Evolutionary conservation across 1,140 invertebrate genomes (phyloP), one percentile per base, ranked within the genome.

Genomic region (Ctenoplectra terminalis): DNA sequence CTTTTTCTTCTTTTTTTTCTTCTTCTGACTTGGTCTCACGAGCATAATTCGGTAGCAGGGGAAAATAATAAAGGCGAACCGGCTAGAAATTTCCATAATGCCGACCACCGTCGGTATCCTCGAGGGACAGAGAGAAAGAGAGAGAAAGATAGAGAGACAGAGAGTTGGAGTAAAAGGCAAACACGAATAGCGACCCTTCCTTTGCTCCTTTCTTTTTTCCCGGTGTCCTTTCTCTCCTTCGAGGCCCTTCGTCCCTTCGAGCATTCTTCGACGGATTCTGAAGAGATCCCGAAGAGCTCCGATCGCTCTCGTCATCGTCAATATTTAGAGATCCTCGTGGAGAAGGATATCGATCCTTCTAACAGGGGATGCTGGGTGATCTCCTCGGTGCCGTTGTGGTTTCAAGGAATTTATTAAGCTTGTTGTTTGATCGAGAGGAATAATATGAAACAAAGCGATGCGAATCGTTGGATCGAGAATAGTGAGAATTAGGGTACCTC

Each of bases 101-200:
- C 52, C 58, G n/a, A 26, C 58, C 54, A 46, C 9, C 1, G 50
- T 20, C 46, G 50, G 23, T 58, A 66, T 37, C 60, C 26, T 64
- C 50, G n/a, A 20, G 6, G 15, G 26, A 43, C 15, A 34, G 40
- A 61, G 9, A 31, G 61, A 56, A 29, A 46, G 26, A 31, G 43
- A 60, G 40, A 46, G 46, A 8, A 23, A 20, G 29, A 37, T 29
- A n/a, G n/a, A n/a, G n/a, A n/a, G n/a, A n/a, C n/a, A n/a, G n/a
- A n/a, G n/a, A n/a, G n/a, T n/a, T 61, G n/a, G 20, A 84, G 70
- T 77, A 83, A 85, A 85, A 80, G 54, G 63, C 50, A 87, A 85
- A 85, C 69, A 83, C 29, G 54, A 64, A 79, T 26, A 20, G 11
- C n/a, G 56, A 67, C 58, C 43, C 50, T 75, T 40, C 61, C 31